Percentiles rank a stretch among this genome's conserved stretches.
phyloP scores from a whole-genome alignment of 1,140 invertebrate species.

The Daktulosphaira vitifoliae region DNA sequence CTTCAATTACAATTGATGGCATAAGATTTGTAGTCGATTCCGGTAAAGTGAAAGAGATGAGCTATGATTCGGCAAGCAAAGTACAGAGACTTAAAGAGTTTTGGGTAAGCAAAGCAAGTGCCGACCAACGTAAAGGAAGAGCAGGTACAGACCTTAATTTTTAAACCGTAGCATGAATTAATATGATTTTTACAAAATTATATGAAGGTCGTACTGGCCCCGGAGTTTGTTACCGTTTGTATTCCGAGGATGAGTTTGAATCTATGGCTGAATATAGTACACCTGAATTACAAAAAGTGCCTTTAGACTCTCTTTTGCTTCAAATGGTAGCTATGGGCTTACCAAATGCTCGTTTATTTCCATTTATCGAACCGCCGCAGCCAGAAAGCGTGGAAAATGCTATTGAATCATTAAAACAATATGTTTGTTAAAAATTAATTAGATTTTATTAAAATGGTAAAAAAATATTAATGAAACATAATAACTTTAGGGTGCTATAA shows the following conservation, averaged over 20 bases:
- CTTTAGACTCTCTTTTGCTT: slow-evolving; percentile 82
- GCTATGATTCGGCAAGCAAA: slow-evolving; percentile 78
- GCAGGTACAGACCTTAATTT: slow-evolving; percentile 55
- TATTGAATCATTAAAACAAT: slow-evolving; percentile 75
- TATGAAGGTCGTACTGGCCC: slow-evolving; percentile 51
- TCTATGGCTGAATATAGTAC: slow-evolving; percentile 67
- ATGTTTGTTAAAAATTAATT: slow-evolving; percentile 50
- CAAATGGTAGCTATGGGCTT: slow-evolving; percentile 94
- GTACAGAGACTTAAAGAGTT: slow-evolving; percentile 86
- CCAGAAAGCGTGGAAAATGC: slow-evolving; percentile 77
- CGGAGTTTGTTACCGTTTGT: slow-evolving; percentile 65
- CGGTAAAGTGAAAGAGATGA: slow-evolving; percentile 96
- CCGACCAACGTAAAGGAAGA: slow-evolving; percentile 92
- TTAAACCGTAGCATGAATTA: neutral
- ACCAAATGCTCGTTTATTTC: slow-evolving; percentile 82
- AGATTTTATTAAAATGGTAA: no score
- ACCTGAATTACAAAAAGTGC: slow-evolving; percentile 86
- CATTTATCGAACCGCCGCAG: slow-evolving; percentile 87
- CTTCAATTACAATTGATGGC: slow-evolving; percentile 97
- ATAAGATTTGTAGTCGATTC: slow-evolving; percentile 96
- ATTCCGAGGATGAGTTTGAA: slow-evolving; percentile 77
- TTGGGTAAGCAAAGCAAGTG: slow-evolving; percentile 94
- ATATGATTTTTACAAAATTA: neutral
- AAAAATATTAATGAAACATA: no score
- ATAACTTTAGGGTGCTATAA: slow-evolving; percentile 62